phyloP scores from a whole-genome alignment of 2,888 invertebrate species.

The Melieria omissa region DNA sequence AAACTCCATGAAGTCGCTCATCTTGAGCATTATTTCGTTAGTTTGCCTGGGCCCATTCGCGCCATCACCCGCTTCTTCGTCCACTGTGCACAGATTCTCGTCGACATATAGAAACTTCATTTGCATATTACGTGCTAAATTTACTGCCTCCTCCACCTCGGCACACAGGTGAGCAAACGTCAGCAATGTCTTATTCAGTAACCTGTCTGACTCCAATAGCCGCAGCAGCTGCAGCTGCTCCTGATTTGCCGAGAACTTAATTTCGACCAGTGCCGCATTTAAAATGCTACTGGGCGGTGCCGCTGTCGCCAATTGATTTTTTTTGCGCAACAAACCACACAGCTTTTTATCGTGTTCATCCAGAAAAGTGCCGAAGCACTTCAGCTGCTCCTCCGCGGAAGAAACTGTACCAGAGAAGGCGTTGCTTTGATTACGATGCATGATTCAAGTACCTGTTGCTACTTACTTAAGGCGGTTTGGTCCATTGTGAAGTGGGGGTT shows the following conservation, averaged over 20 bases:
- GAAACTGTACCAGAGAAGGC: slow-evolving; percentile 46
- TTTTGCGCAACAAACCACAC: slow-evolving; percentile 45
- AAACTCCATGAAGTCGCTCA: slow-evolving; percentile 71
- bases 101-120: slow-evolving; percentile 64
- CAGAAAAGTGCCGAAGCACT: slow-evolving; percentile 59
- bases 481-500: slow-evolving; percentile 35
- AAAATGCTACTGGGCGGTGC: not conserved
- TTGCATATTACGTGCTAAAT: slow-evolving; percentile 74
- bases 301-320: slow-evolving; percentile 24
- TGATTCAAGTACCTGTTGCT: not conserved
- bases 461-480: slow-evolving; percentile 44
- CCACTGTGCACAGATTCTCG: slow-evolving; percentile 47
- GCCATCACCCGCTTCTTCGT: slow-evolving; percentile 52
- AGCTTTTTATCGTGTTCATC: slow-evolving; percentile 57
- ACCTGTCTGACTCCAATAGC: slow-evolving; percentile 82
- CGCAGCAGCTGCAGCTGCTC: slow-evolving; percentile 77
- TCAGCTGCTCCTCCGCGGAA: slow-evolving; percentile 61
- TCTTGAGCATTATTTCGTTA: slow-evolving; percentile 56
- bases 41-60: slow-evolving; percentile 44
- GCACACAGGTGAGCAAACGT: slow-evolving; percentile 82
- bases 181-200: slow-evolving; percentile 81
- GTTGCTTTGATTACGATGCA: not conserved
- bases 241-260: slow-evolving; percentile 48
- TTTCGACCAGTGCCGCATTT: slow-evolving; percentile 50
- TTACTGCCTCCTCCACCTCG: slow-evolving; percentile 77